Evolutionary conservation across 2,888 invertebrate species (phyloP), one percentile per base, ranked within the genome.

Genomic region (Miltochrista miniata): DNA sequence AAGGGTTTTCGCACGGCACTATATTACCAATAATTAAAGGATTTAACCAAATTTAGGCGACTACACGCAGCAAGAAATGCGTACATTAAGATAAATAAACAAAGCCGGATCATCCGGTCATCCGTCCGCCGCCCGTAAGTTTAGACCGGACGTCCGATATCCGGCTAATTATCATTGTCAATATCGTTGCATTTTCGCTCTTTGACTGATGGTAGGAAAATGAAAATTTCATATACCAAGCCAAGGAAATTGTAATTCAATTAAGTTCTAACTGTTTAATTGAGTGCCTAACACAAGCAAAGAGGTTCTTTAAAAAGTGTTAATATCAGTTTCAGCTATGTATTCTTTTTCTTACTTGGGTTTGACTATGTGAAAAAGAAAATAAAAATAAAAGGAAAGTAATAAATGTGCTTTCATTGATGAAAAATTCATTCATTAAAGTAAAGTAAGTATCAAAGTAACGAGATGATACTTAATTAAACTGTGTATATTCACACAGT

Each of bases 21-120:
- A 8, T 4, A 14, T 24, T 30, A 9, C 11, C 18, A 24, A 24
- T 2, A 5, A 24, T 24, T 24, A 35, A 56, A 59, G n/a, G n/a
- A 51, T 54, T 53, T 9, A 12, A 54, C 31, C 50, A 48, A 38
- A 48, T 46, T 13, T 18, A 58, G 52, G 54, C 51, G 47, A 14
- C 47, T 62, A 48, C 52, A 49, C 18, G 43, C 33, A 59, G 61
- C 68, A 68, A 68, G 68, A 68, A 68, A 54, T 61, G 46, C 54
- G 54, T 59, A 64, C 59, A 51, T 63, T 60, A 68, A 68, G 68
- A 63, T 68, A 66, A 68, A 68, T 68, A 68, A 68, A 61, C 65
- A 45, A 68, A 50, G 54, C 66, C 68, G 68, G 66, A 68, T 43
- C 37, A 24, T 59, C 59, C 59, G 61, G 7, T 45, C 49, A 51